Conservation (phyloP, 2,113 vertebrate genomes). For the Rhea americana region DNA sequence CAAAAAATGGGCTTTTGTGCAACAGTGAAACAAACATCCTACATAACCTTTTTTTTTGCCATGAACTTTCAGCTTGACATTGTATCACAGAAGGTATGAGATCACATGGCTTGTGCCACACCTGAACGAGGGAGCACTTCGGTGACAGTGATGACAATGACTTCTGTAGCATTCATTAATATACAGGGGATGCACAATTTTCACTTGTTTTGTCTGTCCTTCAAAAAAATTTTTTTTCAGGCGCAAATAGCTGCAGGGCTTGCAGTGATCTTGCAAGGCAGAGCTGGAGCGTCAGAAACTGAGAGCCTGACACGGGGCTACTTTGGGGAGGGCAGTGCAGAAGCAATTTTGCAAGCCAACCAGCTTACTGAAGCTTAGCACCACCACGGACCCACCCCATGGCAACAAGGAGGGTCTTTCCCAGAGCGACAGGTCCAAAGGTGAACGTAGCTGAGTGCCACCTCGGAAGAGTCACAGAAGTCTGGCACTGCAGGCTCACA, state of each 20-base stretch:
- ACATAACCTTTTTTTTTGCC: not conserved
- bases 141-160: not conserved
- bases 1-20: not conserved
- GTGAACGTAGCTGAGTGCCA: not conserved
- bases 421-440: not conserved
- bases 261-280: not conserved
- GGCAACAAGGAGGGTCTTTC: not conserved
- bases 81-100: not conserved
- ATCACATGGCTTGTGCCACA: not conserved
- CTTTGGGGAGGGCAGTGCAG: not conserved
- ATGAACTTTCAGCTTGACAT: not conserved
- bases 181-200: not conserved
- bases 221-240: not conserved
- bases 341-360: not conserved
- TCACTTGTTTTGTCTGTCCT: not conserved
- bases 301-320: rapidly evolving
- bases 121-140: not conserved
- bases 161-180: not conserved
- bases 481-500: not conserved
- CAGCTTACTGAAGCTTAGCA: not conserved
- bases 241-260: not conserved
- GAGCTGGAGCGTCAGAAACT: not conserved
- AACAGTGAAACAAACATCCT: not conserved
- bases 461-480: not conserved
- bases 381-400: not conserved